Percentiles rank a stretch among this genome's conserved stretches.
Evolutionary conservation across 2,797 vertebrate genomes (phyloP).

Genomic region (Pangasius krempfi): DNA sequence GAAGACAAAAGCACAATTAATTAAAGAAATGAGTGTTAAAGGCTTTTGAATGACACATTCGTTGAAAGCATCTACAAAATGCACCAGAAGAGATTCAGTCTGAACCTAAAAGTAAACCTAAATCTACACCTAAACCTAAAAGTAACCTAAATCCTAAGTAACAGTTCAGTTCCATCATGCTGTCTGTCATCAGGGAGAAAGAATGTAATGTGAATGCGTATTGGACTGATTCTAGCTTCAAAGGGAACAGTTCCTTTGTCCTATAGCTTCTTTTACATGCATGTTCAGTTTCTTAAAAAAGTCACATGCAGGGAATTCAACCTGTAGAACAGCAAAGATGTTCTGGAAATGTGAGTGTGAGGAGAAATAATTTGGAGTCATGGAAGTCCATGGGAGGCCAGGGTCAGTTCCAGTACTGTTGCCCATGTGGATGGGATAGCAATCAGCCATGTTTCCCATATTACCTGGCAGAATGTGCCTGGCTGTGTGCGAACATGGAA

Average conservation of each 20-base stretch:
- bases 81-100: neutral
- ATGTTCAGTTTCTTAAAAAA: neutral
- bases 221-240: neutral
- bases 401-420: slow-evolving; percentile 18
- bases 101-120: neutral
- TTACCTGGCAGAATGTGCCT: slow-evolving; percentile 16
- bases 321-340: slow-evolving; percentile 3
- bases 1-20: neutral
- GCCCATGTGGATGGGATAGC: slow-evolving; percentile 30
- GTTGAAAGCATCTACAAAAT: neutral
- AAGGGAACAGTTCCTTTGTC: neutral
- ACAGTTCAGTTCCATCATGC: neutral
- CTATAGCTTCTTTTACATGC: neutral
- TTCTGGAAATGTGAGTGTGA: slow-evolving; percentile 37
- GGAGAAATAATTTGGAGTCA: slow-evolving; percentile 17
- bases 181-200: neutral
- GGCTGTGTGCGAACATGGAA: slow-evolving; percentile 24
- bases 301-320: neutral
- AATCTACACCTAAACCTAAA: too few relatives aligned
- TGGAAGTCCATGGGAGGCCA: slow-evolving; percentile 22
- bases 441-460: slow-evolving; percentile 17
- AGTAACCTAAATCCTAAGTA: neutral
- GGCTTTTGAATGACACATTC: neutral
- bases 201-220: neutral
- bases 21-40: neutral